Base-by-base conservation (phyloP, 2,797 vertebrate genomes). In the Anableps anableps region DNA sequence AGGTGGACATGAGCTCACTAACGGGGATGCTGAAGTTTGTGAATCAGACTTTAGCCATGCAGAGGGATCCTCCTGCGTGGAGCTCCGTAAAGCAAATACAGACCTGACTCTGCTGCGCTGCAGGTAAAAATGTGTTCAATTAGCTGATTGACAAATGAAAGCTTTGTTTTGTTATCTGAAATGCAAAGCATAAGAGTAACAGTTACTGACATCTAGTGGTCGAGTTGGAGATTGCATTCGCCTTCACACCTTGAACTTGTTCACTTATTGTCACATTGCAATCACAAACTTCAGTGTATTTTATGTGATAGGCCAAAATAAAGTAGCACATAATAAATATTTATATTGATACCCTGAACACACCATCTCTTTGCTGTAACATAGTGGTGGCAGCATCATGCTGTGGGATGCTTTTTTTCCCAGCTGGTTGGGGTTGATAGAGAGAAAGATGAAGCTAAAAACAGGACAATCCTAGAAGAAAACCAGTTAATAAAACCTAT, bases 11-110 rank as follows among this genome's bases (percentile, higher is more conserved):
- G 90, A 88, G 78, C 73, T 92, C 95, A 2, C 92, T 96, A 48
- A 93, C 92, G 0, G 95, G 94, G 51, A 95, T 96, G 95, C 88
- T 96, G 88, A 93, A 73, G 80, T 95, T 96, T 72, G 95, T 96
- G 23, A 95, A 95, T 79, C 93, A 94, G 88, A 95, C 94, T 0
- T 76, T 96, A 75, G 95, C 95, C 38, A 92, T 92, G 91, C 95
- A 96, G 88, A 93, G 95, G 23, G 91, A 95, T 19, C 83, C 86
- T 1, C 89, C 93, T 4, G 47, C 88, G 14, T 89, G 93, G 90
- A 89, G 80, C 64, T 76, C 81, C 73, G 68, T 74, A 0, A 64
- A 21, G 2, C 41, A 38, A 0, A 77, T 80, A 1, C 77, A 83
- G 83, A 76, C 31, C 11, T 80, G 80, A 88, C 2, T 0, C 0